Evolutionary conservation across 2,797 vertebrate genomes (phyloP), one percentile per base, ranked within the genome.

Genomic region (Fistularia tabacaria): DNA sequence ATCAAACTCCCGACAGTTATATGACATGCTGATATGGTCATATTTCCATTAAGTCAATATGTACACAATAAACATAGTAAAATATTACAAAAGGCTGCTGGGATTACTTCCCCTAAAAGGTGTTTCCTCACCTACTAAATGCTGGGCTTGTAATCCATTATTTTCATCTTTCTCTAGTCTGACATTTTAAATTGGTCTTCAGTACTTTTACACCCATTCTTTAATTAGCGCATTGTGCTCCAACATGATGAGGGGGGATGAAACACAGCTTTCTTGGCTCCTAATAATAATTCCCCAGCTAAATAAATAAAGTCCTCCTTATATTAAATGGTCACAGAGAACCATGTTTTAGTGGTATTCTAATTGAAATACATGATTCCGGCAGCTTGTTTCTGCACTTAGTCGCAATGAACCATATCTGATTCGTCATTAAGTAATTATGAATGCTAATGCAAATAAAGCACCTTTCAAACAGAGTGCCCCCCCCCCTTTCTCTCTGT

Each of bases 401-500:
- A 85, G 87, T 85, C 86, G 88, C 93, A 94, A 89, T 93, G 94
- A 95, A 95, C 93, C 94, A 92, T 93, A 95, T 96, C 95, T 94
- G 94, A 96, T 97, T 94, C 88, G 90, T 93, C 94, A 93, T 97
- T 95, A 96, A 93, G 91, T 95, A 93, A 97, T 98, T 98, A 96
- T 91, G 90, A 93, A 95, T 93, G 93, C 91, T 95, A 95, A 97
- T 96, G 92, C 91, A 94, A 95, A 95, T 92, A 95, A 91, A 95
- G 89, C 89, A 92, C 91, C 92, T 93, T 93, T 94, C 91, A 93
- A 92, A 94, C 71, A 76, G 73, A 84, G 68, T 62, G 47, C 71
- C 61, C 46, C 52, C 66, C 52, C 13, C 66, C 47, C 68, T 51
- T 50, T 38, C 69, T 49, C 62, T 66, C 72, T 56, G 67, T 73